Base-by-base conservation (phyloP, 2,797 vertebrate genomes). In the Myotis planiceps region DNA sequence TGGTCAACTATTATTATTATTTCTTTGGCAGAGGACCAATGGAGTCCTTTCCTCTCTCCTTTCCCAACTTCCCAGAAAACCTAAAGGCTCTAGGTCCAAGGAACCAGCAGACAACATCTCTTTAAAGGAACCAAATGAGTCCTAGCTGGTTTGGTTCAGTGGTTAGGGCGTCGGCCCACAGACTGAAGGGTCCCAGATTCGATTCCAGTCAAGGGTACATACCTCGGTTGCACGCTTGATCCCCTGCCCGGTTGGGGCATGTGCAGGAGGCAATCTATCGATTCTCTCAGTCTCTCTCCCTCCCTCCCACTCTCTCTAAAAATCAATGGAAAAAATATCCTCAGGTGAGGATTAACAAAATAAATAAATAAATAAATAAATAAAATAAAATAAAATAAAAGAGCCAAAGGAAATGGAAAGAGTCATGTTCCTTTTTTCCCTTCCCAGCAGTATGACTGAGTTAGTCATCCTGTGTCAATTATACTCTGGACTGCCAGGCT, bases 31-130 rank as follows among this genome's bases (percentile, higher is more conserved):
- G 47, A 25, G 75, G 78, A 80, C 25, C 47, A 80, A 1, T 53
- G 55, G 60, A 71, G 65, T 79, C 9, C 37, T 76, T 80, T 93
- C 32, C 5, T 92, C 45, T 86, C 69, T 93, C 69, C 81, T 74
- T 83, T 53, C 45, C 53, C 68, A 75, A 32, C 91, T 92, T 95
- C 58, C 39, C 83, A 92, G 71, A 74, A 95, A 94, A 94, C 47
- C 55, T 60, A 92, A 89, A 88, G 47, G 25, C 9, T 78, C 47
- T 45, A 94, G 49, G 66, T 39, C 55, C 39, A 75, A 68, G 55
- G 32, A 86, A 80, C 14, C 9, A 47, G 74, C 32, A 80, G 74
- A 37, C 37, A 93, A 92, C 83, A 83, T 51, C 32, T 76, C n/a
- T 92, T 53, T 47, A 37, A 74, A 91, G 85, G 25, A 88, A 14